Percentiles rank a stretch among this genome's conserved stretches.
Conservation (phyloP, 2,113 vertebrate genomes). For the Numenius arquata region DNA sequence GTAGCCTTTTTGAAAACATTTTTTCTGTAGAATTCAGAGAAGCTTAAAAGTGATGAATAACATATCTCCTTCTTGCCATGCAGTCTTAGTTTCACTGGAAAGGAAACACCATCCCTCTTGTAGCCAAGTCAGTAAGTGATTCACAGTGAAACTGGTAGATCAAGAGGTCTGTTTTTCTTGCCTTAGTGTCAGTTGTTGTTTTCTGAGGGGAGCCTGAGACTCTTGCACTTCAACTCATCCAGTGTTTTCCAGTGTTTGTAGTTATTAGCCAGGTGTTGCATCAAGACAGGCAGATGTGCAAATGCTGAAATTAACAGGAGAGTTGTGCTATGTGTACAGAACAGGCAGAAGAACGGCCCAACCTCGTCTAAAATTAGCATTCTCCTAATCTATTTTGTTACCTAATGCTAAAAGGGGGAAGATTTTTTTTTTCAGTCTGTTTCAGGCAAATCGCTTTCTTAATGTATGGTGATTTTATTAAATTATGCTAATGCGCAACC, state of each 20-base stretch:
- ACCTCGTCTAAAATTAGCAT: not conserved
- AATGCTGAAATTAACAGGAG: slow-evolving; percentile 80
- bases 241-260: slow-evolving; percentile 96
- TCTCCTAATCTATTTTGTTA: not conserved
- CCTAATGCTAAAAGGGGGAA: not conserved
- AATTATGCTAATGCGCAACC: not conserved
- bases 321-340: not conserved
- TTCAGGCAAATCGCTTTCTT: not conserved
- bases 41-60: slow-evolving; percentile 34
- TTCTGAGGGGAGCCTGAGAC: slow-evolving; percentile 85
- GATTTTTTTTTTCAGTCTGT: not conserved
- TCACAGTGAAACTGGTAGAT: slow-evolving; percentile 72
- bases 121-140: slow-evolving; percentile 19
- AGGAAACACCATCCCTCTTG: slow-evolving; percentile 28
- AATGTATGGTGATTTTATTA: not conserved
- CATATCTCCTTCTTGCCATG: slow-evolving; percentile 13
- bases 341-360: not conserved
- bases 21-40: slow-evolving; percentile 37
- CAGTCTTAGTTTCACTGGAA: slow-evolving; percentile 36
- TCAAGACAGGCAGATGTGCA: slow-evolving; percentile 89
- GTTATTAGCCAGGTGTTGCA: slow-evolving; percentile 91
- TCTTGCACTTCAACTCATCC: slow-evolving; percentile 92
- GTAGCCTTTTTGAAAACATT: slow-evolving; percentile 40
- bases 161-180: slow-evolving; percentile 32
- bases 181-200: slow-evolving; percentile 55